Conservation (phyloP, 2,888 invertebrate genomes). For the Cephus pulcher region DNA sequence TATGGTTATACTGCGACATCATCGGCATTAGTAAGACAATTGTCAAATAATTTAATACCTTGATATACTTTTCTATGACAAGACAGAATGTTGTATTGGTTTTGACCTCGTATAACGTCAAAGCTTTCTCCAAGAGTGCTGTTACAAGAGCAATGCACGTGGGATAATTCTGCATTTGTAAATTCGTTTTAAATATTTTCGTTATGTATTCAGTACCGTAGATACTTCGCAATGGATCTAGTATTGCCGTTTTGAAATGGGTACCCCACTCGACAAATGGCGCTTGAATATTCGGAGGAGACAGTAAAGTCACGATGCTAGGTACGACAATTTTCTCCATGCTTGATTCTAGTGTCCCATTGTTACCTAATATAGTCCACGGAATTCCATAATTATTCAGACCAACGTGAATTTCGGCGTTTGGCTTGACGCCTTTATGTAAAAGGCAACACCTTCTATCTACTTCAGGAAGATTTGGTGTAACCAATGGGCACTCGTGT, state of each 20-base stretch:
- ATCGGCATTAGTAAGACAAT: conserved; percentile 30
- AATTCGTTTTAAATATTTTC: conserved; percentile 21
- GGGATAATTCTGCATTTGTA: conserved; percentile 18
- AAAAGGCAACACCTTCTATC: not conserved
- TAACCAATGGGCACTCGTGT: not conserved
- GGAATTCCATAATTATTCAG: not conserved
- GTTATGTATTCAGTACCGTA: conserved; percentile 3
- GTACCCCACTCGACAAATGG: not conserved
- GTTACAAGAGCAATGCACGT: conserved; percentile 31
- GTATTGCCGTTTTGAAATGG: not conserved
- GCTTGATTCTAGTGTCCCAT: not conserved
- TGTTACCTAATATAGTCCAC: not conserved
- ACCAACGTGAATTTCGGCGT: not conserved
- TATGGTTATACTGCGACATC: conserved; percentile 9
- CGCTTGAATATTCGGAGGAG: not conserved
- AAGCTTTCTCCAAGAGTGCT: conserved; percentile 24
- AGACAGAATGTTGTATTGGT: not conserved
- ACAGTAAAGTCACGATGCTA: not conserved
- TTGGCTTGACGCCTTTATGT: not conserved
- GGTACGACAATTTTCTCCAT: not conserved
- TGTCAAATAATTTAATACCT: conserved; percentile 25
- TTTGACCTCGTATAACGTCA: conserved; percentile 13
- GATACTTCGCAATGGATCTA: not conserved
- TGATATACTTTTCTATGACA: conserved; percentile 19
- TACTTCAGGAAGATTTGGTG: not conserved